Evolutionary conservation across 2,113 vertebrate species (phyloP).

Genomic region (Zootoca vivipara): DNA sequence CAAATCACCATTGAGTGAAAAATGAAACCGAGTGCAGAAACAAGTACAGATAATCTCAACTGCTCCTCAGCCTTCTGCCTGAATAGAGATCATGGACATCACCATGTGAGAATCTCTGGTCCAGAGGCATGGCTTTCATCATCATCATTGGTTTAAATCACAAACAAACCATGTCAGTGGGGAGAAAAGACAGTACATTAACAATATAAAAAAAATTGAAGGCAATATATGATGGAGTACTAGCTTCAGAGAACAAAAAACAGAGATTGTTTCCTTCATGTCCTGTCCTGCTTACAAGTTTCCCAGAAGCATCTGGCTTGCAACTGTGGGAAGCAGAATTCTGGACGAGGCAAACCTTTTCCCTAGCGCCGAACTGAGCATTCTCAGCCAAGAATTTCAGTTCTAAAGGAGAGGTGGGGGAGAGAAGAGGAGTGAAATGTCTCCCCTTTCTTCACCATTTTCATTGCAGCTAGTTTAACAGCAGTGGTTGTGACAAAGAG

Average conservation of each 20-base stretch:
- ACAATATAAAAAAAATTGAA: neutral
- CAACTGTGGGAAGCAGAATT: neutral
- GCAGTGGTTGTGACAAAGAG: neutral
- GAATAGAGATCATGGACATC: neutral
- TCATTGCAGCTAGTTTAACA: neutral
- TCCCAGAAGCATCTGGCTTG: neutral
- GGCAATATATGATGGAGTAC: neutral
- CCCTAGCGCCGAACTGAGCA: neutral
- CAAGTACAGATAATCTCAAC: neutral
- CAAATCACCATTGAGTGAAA: neutral
- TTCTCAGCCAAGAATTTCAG: neutral
- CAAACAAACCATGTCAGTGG: neutral
- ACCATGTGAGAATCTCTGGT: neutral
- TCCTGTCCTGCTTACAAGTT: neutral
- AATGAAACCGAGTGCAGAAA: too few species aligned
- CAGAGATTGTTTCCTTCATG: neutral
- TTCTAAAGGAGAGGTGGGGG: neutral
- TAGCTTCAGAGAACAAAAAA: neutral
- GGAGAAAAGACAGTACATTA: neutral
- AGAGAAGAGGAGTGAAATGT: neutral
- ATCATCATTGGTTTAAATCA: neutral
- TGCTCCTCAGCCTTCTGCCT: neutral
- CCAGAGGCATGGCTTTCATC: neutral
- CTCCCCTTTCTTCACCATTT: neutral
- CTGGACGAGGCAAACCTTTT: neutral